Evolutionary conservation across 2,888 invertebrate species (phyloP), one percentile per base, ranked within the genome.

Genomic region (Anoncus sp.): DNA sequence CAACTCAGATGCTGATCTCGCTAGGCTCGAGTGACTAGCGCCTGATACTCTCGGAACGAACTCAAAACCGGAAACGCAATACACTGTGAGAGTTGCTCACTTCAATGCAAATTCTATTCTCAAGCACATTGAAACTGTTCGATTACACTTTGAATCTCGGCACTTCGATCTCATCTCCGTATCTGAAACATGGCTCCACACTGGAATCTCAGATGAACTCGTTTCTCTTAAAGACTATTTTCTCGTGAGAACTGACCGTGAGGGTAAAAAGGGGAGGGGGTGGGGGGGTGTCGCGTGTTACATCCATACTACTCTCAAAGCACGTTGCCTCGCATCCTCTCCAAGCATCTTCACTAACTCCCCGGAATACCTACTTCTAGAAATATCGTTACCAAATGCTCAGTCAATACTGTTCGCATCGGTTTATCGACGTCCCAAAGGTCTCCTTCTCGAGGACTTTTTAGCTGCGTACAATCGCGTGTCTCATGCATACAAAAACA

Each of bases 241-340:
- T 45, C n/a, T 70, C 1, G 24, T 66, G 12, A 38, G 75, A 2
- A 75, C 59, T 1, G 75, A 75, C 20, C 35, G 67, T 9, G 49
- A 59, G 14, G 43, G 35, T 1, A 62, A 70, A 18, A 16, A 35
- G 4, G 63, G 70, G n/a, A n/a, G n/a, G n/a, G n/a, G n/a, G n/a
- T n/a, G n/a, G n/a, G 70, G 75, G 0, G 72, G 76, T 3, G 71
- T 77, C 1, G 72, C 71, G 1, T 72, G 76, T 14, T 71, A 40
- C 27, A 66, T 77, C 12, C 72, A 72, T 2, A 24, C 49, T 3
- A 71, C 72, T 14, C n/a, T 77, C 5, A 77, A 53, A n/a, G 66
- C 20, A 9, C 43, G 22, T 12, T 22, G 67, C 9, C 24, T 74
- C 0, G 51, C 24, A 3, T 2, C 55, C 1, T 55, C 65, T 6